A percentile compares a stretch with the other conserved stretches of the same genome.
These are phyloP conservation scores for Euura saliciscinereae DNA, from an alignment of 1,140 invertebrate species.

Conservation along the genomic window DNA sequence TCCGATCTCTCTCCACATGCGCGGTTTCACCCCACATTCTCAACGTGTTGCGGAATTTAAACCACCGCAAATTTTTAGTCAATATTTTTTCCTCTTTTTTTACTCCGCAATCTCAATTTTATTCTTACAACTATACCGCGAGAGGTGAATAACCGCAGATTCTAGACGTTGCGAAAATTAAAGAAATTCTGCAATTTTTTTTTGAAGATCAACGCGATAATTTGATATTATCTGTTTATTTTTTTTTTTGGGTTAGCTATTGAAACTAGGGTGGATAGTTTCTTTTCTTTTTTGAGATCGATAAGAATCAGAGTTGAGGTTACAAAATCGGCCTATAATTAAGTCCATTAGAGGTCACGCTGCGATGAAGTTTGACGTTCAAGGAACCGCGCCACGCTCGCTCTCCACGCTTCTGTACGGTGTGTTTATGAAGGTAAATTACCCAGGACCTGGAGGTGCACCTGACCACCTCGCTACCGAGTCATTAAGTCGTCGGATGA, in stretches of 20 bases:
- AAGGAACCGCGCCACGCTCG: too few species aligned
- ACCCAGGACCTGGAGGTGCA: not conserved
- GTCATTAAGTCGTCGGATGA: constrained; percentile 10
- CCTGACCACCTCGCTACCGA: not conserved
- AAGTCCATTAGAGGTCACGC: constrained; percentile 2
- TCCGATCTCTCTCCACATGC: not conserved
- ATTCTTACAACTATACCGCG: too few species aligned
- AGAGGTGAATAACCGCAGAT: too few species aligned
- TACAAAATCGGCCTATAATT: not conserved
- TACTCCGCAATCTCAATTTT: too few species aligned
- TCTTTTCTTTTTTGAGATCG: not conserved
- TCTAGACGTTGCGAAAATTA: too few species aligned
- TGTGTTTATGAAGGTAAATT: constrained; percentile 9
- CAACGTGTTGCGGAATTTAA: constrained; percentile 4
- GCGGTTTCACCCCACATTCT: not conserved
- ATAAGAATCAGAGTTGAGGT: not conserved
- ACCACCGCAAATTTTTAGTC: not conserved
- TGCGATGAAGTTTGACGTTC: not conserved
- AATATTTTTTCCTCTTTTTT: not conserved
- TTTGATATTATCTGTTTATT: too few species aligned
- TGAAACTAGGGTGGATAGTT: too few species aligned
- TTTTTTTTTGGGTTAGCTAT: too few species aligned
- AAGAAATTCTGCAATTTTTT: too few species aligned
- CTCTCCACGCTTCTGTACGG: too few species aligned
- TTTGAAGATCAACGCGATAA: too few species aligned